Evolutionary conservation across 2,888 invertebrate species (phyloP).

Genomic region (Rotaria magnacalcarata): DNA sequence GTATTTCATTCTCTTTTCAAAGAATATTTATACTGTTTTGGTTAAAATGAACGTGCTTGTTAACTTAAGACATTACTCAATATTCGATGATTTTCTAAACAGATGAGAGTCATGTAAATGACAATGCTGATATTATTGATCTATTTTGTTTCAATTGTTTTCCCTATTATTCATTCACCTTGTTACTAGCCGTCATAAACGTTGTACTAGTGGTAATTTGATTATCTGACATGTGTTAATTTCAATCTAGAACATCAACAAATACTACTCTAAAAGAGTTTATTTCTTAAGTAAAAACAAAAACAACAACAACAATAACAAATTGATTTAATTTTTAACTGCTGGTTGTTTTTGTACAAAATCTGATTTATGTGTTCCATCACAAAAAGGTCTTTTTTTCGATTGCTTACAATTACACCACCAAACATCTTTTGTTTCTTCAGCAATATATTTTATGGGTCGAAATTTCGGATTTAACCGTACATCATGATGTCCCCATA

Average conservation of each 20-base stretch:
- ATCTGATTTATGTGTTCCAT: constrained; percentile 76
- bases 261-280: not conserved
- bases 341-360: constrained; percentile 41
- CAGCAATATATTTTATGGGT: constrained; percentile 77
- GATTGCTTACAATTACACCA: constrained; percentile 98
- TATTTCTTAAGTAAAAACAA: no score
- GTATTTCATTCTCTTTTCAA: no score
- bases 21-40: no score
- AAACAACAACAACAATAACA: not conserved
- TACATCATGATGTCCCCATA: constrained; percentile 62
- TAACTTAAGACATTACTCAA: no score
- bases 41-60: no score
- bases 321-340: constrained; percentile 23
- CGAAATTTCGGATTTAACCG: constrained; percentile 68
- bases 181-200: not conserved
- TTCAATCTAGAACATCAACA: not conserved
- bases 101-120: no score
- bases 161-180: not conserved
- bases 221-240: not conserved
- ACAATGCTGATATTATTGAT: no score
- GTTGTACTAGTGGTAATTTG: not conserved
- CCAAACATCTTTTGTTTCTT: constrained; percentile 84
- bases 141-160: no score
- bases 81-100: no score
- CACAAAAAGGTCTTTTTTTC: constrained; percentile 85